These are phyloP conservation scores for Cataglyphis albicans DNA, from an alignment of 2,888 invertebrate genomes.

Conservation along the genomic window DNA sequence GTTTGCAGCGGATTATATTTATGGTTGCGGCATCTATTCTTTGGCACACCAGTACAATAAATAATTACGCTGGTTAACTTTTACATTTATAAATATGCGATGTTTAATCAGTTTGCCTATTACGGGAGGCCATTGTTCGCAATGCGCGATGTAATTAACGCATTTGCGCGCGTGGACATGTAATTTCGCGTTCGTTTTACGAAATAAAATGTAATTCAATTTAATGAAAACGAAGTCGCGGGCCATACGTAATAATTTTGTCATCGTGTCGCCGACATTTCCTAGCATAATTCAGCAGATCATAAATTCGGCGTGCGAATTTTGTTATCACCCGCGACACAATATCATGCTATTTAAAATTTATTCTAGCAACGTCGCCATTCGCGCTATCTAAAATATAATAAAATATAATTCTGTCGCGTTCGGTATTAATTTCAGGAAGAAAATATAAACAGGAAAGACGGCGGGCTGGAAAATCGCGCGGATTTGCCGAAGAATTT, in stretches of 20 bases:
- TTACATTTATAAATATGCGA: conserved; percentile 49
- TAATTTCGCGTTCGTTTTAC: conserved; percentile 45
- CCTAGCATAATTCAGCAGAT: conserved; percentile 39
- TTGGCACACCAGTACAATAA: conserved; percentile 26
- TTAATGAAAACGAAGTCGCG: conserved; percentile 53
- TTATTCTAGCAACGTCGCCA: conserved; percentile 26
- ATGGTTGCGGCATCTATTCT: conserved; percentile 38
- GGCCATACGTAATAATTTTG: conserved; percentile 51
- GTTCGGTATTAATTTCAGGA: conserved; percentile 6
- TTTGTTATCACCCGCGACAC: conserved; percentile 28
- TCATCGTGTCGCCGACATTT: conserved; percentile 20
- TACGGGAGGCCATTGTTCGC: conserved; percentile 50
- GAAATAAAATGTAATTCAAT: conserved; percentile 54
- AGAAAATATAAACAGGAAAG: conserved; percentile 24
- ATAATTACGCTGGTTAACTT: conserved; percentile 44
- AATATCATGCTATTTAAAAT: conserved; percentile 47
- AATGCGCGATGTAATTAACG: conserved; percentile 47
- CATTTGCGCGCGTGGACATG: conserved; percentile 41
- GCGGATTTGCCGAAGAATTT: conserved; percentile 34
- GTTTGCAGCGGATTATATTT: conserved; percentile 23
- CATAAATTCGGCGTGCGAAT: conserved; percentile 35
- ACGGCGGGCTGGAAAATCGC: not conserved
- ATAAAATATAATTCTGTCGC: not conserved
- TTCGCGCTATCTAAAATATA: not conserved
- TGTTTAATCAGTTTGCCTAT: conserved; percentile 53